Base-by-base conservation (phyloP, 2,113 vertebrate species). In the Callaeas wilsoni region DNA sequence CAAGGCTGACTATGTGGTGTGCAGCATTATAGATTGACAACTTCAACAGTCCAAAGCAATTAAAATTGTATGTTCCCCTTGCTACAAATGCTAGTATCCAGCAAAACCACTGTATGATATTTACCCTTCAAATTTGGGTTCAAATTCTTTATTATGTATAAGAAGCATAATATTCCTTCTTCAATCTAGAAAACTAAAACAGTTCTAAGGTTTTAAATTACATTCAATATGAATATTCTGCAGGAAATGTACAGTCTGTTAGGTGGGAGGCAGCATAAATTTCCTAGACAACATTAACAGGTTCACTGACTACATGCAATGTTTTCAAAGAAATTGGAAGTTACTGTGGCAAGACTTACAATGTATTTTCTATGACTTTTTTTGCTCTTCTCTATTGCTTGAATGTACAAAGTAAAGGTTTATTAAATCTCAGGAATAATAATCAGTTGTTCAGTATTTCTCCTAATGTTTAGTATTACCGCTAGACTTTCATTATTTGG, bases 11-110 rank as follows among this genome's bases (percentile, higher is more conserved):
- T 97, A 89, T 96, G 95, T 94, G 93, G 96, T 93, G 94, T 97
- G 98, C 98, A 93, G 70, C 93, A 96, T 98, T 99, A 98, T 96
- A 98, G 98, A 98, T 87, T 98, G 98, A 98, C 98, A 99, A 98
- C 97, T 98, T 97, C 97, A 96, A 96, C 93, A 98, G 97, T 98
- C 97, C 97, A 97, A 97, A 98, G 97, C 95, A 98, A 98, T 98
- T 97, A 92, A 60, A 92, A 90, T 53, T 86, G 87, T 93, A 29
- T 70, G 26, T 33, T 95, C 9, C 16, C 14, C 29, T 75, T 49
- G 83, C 68, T 64, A 59, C 49, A 64, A 18, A 65, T 79, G 68
- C 75, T 81, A 94, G 87, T 84, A 93, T 67, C 53, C 55, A 94
- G 60, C 15, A 96, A 92, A 96, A 90, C 8, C 84, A 84, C 50